Conservation (phyloP, 2,888 invertebrate species). For the Epiblema foenella region DNA sequence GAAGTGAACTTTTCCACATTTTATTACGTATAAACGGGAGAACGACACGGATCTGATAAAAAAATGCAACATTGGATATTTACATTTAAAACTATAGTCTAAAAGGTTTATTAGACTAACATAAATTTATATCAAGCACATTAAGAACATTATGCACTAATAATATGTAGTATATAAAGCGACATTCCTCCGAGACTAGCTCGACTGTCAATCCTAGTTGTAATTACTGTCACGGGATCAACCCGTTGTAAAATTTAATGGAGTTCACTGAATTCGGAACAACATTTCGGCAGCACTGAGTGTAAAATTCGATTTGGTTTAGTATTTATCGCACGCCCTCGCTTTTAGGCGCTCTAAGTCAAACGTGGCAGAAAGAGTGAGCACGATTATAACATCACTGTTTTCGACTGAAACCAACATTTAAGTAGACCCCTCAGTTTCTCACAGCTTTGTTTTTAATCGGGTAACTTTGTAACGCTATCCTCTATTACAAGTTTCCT, state of each 20-base stretch:
- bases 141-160: neutral
- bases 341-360: neutral
- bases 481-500: constrained; percentile 37
- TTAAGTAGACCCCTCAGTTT: too few relatives aligned
- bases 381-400: neutral
- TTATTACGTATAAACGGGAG: too few relatives aligned
- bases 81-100: too few relatives aligned
- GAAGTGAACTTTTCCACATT: too few relatives aligned
- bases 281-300: too few relatives aligned
- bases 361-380: too few relatives aligned
- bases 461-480: constrained; percentile 28
- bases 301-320: neutral
- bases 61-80: too few relatives aligned
- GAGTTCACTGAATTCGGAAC: constrained; percentile 7
- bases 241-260: constrained; percentile 29
- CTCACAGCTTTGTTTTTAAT: neutral
- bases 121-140: constrained; percentile 7
- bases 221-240: constrained; percentile 37
- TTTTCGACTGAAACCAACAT: neutral
- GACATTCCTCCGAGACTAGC: neutral
- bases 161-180: too few relatives aligned
- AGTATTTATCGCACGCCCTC: neutral
- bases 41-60: too few relatives aligned
- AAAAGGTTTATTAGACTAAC: neutral
- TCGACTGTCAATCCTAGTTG: constrained; percentile 22